phyloP scores from a whole-genome alignment of 2,797 vertebrate species.

The Merluccius polli region DNA sequence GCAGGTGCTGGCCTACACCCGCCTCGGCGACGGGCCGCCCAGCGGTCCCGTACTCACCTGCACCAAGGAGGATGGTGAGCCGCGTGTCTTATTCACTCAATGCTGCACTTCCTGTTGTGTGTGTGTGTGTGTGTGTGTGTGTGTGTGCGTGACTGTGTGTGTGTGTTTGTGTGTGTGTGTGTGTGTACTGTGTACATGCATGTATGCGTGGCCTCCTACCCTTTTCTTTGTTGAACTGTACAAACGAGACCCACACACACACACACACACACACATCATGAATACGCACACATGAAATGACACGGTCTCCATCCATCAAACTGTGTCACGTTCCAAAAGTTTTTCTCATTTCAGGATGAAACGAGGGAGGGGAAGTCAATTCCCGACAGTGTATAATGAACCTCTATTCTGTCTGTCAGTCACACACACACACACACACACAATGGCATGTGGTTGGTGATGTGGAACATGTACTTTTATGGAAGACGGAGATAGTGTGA shows the following conservation, averaged over 20 bases:
- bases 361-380: slow-evolving; percentile 58
- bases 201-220: too few species aligned
- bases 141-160: not conserved
- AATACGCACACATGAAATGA: slow-evolving; percentile 6
- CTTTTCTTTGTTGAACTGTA: slow-evolving; percentile 36
- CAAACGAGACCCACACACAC: slow-evolving; percentile 14
- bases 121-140: not conserved
- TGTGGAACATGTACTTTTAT: slow-evolving; percentile 62
- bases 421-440: slow-evolving; percentile 22
- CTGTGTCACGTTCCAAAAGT: slow-evolving; percentile 62
- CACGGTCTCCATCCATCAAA: slow-evolving; percentile 40
- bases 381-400: slow-evolving; percentile 59
- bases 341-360: slow-evolving; percentile 68
- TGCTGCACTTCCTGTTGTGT: not conserved
- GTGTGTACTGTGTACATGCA: too few species aligned
- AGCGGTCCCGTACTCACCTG: slow-evolving; percentile 74
- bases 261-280: slow-evolving; percentile 14
- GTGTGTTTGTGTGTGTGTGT: not conserved
- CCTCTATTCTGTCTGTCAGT: slow-evolving; percentile 39
- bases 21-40: slow-evolving; percentile 82
- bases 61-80: slow-evolving; percentile 88
- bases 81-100: not conserved
- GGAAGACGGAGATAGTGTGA: slow-evolving; percentile 33
- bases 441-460: slow-evolving; percentile 39
- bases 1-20: slow-evolving; percentile 86